Evolutionary conservation across 2,113 vertebrate species (phyloP), one percentile per base, ranked within the genome.

Genomic region (Thoracochromis brauschi): DNA sequence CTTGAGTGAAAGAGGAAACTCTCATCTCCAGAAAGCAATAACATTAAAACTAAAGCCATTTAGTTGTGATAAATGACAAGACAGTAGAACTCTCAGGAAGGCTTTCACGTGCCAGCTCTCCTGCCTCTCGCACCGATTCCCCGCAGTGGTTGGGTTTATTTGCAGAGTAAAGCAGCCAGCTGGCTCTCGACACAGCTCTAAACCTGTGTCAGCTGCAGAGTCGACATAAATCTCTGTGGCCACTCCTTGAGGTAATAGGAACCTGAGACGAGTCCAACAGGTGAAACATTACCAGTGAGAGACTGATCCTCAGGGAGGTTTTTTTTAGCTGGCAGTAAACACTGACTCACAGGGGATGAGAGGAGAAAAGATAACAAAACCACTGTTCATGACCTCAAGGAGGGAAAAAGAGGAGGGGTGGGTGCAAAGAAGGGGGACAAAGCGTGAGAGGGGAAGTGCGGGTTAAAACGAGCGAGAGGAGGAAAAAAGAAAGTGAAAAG

Each of bases 21-120:
- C 87, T 93, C 88, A 91, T 94, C 92, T 94, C 91, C 86, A 89
- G 84, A 88, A 92, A 86, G 94, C 86, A 92, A 93, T 95, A 92
- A 91, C 89, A 90, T 93, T 94, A 93, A 90, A 94, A 91, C 88
- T 85, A 85, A 91, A 89, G 88, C 86, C 86, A 85, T 95, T 94
- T 91, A 81, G 83, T 83, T 71, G 86, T 94, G 92, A 95, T 92
- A 40, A 93, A 95, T 94, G 93, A 87, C 58, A 26, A 90, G 80
- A 92, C 51, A 49, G 68, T 38, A 40, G 49, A 29, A 80, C 81
- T 53, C 91, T 78, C 49, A 21, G 87, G 87, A 84, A 88, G 83
- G 68, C 33, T 16, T 88, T 92, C 87, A 82, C 51, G 38, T 88
- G 87, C 88, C 91, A 89, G 79, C 92, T 87, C 85, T 83, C 63